Evolutionary conservation across 2,797 vertebrate genomes (phyloP), one percentile per base, ranked within the genome.

Genomic region (Microchirus variegatus): DNA sequence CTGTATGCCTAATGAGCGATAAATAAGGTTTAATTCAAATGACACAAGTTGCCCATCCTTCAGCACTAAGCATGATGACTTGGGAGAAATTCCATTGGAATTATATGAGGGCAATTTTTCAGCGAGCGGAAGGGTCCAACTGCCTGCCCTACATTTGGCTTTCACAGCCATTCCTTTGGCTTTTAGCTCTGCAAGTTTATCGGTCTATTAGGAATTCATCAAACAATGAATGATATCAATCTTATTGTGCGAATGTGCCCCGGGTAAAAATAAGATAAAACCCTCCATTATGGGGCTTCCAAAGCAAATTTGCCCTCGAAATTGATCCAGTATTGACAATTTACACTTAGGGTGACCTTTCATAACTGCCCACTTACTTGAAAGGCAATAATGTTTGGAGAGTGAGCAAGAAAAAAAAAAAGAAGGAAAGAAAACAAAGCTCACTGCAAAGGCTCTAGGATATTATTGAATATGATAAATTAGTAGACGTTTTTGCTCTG

Each of bases 341-440:
- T 91, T 92, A 91, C 91, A 93, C 90, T 91, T 83, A 77, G 76
- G 85, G 71, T 90, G 91, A 93, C 91, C 92, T 92, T 92, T 92
- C 78, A 73, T 84, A 90, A 85, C 84, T 90, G 86, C 87, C 83
- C 82, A 89, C 87, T 81, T 85, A 83, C 86, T 89, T 85, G 84
- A 83, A 81, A 85, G 87, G 86, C 85, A 88, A 88, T 87, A 87
- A 77, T 83, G 79, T 87, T 87, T 78, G 78, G 82, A 73, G 78
- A 76, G 75, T 52, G 74, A 82, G 83, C 57, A 67, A 59, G 70
- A 46, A 70, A 41, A 60, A 65, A 69, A 64, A 75, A 70, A 41
- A 60, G 63, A 69, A 64, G 74, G 22, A 59, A 35, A 0, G 31
- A 64, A 71, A 75, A 59, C 22, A 66, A 70, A 77, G 66, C 84